Evolutionary conservation across 1,140 invertebrate species (phyloP), one percentile per base, ranked within the genome.

Genomic region (Euwallacea fornicatus): DNA sequence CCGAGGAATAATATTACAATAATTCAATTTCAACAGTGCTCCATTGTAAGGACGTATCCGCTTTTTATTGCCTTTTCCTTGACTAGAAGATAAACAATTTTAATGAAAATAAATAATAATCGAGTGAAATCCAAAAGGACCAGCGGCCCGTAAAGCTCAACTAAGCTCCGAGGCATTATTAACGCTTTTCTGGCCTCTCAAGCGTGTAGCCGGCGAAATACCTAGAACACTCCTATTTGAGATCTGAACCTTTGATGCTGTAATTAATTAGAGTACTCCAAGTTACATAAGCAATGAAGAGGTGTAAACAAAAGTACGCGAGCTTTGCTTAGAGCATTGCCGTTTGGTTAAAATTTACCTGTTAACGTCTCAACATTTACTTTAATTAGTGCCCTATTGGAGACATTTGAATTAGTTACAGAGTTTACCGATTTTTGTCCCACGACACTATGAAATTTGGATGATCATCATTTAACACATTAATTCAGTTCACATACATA

Each of bases 201-300:
- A 15, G 54, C 54, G 8, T 33, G 21, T 33, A 33, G 21, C 21
- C 21, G 21, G 9, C 46, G 46, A 13, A 50, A 50, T 50, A 56
- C 54, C 54, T 56, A 15, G n/a, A 56, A 15, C 16, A 15, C 16
- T 56, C 54, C 54, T 56, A 56, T 56, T 56, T 56, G 16, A 10
- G 16, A 56, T 11, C 16, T 56, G 8, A 56, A 16, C 16, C 16
- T 56, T 56, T 56, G 54, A 56, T 16, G 54, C 16, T 56, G 54
- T 56, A 56, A 56, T 56, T 56, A 56, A 56, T 56, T 56, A 56
- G 54, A 56, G 54, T 56, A 15, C 10, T 50, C 10, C 54, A 15
- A 21, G 8, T 16, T 56, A 56, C 16, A 56, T 56, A 56, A 56
- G 15, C 54, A 9, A 56, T 8, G 15, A 16, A 9, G 10, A 21